phyloP scores from a whole-genome alignment of 2,113 vertebrate genomes.

The Motacilla tschutschensis region DNA sequence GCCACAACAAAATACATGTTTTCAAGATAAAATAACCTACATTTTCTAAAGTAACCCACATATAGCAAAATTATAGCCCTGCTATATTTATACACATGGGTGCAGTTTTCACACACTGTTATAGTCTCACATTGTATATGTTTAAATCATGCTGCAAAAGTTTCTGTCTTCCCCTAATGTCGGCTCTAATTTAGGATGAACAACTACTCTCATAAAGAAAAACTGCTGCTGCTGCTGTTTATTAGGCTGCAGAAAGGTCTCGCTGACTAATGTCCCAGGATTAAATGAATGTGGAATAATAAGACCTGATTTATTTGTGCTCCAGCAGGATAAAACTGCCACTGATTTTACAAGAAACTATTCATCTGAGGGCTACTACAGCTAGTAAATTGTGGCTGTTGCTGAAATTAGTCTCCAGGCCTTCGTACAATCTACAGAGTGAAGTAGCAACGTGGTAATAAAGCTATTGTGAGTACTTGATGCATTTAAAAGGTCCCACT shows the following conservation, averaged over 20 bases:
- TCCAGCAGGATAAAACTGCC: constrained; percentile 81
- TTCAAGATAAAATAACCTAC: constrained; percentile 61
- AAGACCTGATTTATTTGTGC: constrained; percentile 85
- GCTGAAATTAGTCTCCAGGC: constrained; percentile 79
- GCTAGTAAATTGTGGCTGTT: constrained; percentile 79
- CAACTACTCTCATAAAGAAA: constrained; percentile 87
- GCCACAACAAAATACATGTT: constrained; percentile 50
- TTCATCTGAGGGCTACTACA: constrained; percentile 81
- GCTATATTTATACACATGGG: constrained; percentile 75
- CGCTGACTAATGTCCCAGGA: constrained; percentile 81
- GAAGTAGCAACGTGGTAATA: constrained; percentile 68
- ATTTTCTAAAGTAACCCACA: constrained; percentile 62
- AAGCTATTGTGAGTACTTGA: constrained; percentile 72
- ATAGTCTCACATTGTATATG: constrained; percentile 75
- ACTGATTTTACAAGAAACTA: constrained; percentile 86
- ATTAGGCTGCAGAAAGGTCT: constrained; percentile 85
- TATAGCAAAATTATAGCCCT: constrained; percentile 70
- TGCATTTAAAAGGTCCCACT: constrained; percentile 68
- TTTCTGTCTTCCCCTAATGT: constrained; percentile 77
- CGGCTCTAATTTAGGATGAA: constrained; percentile 84
- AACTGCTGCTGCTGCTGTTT: constrained; percentile 84
- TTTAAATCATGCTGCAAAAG: constrained; percentile 79
- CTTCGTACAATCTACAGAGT: constrained; percentile 69
- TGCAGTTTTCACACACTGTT: constrained; percentile 75
- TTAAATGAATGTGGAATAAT: constrained; percentile 89